Conservation (phyloP, 2,797 vertebrate genomes). For the Poliocrania exsul region DNA sequence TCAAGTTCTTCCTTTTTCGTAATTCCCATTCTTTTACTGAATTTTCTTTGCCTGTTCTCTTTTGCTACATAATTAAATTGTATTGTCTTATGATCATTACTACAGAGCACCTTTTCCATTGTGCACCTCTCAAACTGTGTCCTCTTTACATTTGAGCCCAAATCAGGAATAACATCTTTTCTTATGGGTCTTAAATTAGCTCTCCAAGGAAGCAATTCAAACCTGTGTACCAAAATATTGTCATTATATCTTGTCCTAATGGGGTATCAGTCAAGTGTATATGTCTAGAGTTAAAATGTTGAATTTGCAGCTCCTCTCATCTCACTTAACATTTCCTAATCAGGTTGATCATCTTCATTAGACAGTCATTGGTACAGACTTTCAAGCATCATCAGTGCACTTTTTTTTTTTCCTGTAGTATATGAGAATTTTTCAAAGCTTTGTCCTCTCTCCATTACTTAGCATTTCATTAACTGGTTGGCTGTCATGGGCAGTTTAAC, state of each 20-base stretch:
- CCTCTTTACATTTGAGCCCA: background rate
- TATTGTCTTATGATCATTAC: background rate
- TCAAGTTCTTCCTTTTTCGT: background rate
- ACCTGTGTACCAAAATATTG: background rate
- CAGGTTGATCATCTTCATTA: background rate
- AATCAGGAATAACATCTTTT: background rate
- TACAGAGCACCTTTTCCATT: background rate
- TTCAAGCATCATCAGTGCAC: background rate
- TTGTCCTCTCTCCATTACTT: background rate
- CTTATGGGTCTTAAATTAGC: background rate
- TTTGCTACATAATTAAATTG: background rate
- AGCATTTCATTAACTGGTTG: background rate
- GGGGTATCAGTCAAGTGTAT: background rate
- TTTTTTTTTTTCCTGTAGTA: background rate
- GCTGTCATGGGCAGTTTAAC: background rate
- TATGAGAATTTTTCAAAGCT: background rate
- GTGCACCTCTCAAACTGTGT: background rate
- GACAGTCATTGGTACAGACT: background rate
- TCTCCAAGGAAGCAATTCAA: background rate
- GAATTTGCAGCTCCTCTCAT: background rate
- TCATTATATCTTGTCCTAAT: background rate
- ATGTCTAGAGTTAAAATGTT: background rate
- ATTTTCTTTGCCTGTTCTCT: background rate
- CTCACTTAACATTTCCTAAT: background rate
- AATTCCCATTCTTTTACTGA: background rate